Base-by-base conservation (phyloP, 2,797 vertebrate genomes). In the Acropternis orthonyx region DNA sequence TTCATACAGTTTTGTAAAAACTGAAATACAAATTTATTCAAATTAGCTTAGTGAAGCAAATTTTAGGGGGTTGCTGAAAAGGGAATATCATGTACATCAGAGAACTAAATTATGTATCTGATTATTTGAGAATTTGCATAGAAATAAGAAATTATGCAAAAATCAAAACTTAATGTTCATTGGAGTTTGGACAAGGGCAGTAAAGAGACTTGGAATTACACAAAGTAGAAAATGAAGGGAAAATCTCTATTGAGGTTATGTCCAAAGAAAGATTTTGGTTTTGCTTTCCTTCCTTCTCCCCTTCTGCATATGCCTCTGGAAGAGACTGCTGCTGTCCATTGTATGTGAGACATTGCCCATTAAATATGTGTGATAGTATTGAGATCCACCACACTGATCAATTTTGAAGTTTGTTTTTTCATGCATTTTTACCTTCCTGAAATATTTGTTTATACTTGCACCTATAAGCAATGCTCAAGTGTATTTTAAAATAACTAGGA, bases 71-170 rank as follows among this genome's bases (percentile, higher is more conserved):
- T 83, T 91, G 34, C 54, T 96, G 68, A 54, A 95, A 95, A 80
- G n/a, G n/a, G 89, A 92, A 94, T 88, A 92, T 94, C 76, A 86
- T 94, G 81, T 88, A 95, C 92, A 96, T 95, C 89, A 83, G 68
- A 90, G 66, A 96, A 94, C 75, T 32, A 95, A 94, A 94, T 95
- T 88, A 95, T 85, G 37, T 94, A 89, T 95, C 90, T 95, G 82
- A 96, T 94, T 94, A 94, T 93, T 95, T 94, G 46, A 88, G 71
- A 96, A 96, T 97, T 96, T 97, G 85, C 96, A 96, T 95, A 94
- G 93, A 95, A 96, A 96, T 97, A 95, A 82, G 94, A 85, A 92
- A 96, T 94, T 96, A 95, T 80, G 80, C 78, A 93, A 84, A 83
- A 96, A 87, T 92, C 78, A 88, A 93, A 96, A 54, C 56, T n/a